Evolutionary conservation across 2,797 vertebrate species (phyloP).

Genomic region (Acanthurus lineatus): DNA sequence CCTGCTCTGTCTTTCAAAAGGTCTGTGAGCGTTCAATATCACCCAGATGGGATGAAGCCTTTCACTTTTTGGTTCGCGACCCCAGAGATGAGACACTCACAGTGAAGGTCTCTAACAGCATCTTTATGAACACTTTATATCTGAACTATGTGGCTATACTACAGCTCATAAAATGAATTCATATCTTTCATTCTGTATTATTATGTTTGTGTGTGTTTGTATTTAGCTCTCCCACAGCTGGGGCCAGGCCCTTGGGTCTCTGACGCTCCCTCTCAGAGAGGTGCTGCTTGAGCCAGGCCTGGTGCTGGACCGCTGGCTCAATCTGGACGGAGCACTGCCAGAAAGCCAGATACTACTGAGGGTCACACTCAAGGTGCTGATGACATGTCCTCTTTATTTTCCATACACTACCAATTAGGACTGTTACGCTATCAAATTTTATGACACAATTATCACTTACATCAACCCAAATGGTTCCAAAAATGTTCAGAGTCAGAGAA

Average conservation of each 20-base stretch:
- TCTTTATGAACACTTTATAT: conserved; percentile 1
- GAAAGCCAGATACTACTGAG: conserved; percentile 90
- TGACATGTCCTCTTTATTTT: conserved; percentile 14
- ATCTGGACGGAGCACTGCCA: conserved; percentile 84
- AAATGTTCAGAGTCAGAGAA: too few relatives aligned
- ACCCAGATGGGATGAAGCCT: conserved; percentile 92
- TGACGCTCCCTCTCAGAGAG: conserved; percentile 87
- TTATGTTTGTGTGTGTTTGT: conserved; percentile 34
- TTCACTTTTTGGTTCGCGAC: conserved; percentile 89
- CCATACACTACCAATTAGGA: too few relatives aligned
- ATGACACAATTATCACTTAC: too few relatives aligned
- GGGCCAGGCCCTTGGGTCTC: conserved; percentile 85
- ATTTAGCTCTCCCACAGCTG: conserved; percentile 86
- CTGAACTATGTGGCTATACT: not conserved
- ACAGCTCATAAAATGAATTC: not conserved
- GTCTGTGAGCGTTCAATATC: conserved; percentile 85
- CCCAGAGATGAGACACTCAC: conserved; percentile 88
- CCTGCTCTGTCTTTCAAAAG: conserved; percentile 70
- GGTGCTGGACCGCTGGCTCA: conserved; percentile 90
- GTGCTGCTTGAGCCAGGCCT: conserved; percentile 85
- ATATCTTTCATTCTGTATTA: not conserved
- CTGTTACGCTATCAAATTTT: too few relatives aligned
- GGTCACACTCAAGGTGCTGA: conserved; percentile 88
- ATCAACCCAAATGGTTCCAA: too few relatives aligned
- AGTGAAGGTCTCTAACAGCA: conserved; percentile 82